phyloP scores from a whole-genome alignment of 2,797 vertebrate species.

The Propithecus deckenii region DNA sequence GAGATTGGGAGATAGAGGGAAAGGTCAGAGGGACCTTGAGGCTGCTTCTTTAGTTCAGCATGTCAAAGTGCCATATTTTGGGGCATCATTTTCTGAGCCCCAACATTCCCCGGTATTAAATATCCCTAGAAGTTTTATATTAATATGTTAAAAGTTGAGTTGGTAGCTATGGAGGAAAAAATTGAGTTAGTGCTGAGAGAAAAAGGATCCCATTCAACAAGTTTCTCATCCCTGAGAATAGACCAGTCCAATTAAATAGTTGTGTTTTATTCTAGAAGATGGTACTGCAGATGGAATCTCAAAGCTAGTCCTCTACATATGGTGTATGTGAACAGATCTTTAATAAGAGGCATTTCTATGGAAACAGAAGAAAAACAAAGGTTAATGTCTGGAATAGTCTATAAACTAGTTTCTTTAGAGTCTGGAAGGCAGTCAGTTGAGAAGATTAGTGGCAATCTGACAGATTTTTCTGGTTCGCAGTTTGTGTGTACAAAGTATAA shows the following conservation, averaged over 20 bases:
- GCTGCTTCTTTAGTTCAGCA: not conserved
- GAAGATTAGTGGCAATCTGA: not conserved
- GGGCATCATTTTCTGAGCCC: not conserved
- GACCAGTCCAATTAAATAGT: not conserved
- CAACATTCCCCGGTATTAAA: not conserved
- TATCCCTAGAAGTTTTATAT: not conserved
- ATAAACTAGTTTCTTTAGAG: not conserved
- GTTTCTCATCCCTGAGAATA: not conserved
- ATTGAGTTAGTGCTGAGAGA: not conserved
- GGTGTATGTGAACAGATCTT: not conserved
- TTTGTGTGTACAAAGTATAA: not conserved
- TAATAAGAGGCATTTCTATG: not conserved
- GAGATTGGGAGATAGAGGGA: not conserved
- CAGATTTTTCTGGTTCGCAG: not conserved
- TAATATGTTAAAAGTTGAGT: not conserved
- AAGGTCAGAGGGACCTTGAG: not conserved
- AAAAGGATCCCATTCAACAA: not conserved
- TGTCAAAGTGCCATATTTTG: not conserved
- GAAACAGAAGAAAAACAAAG: not conserved
- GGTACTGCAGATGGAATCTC: not conserved
- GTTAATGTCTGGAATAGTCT: not conserved
- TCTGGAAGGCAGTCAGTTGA: not conserved
- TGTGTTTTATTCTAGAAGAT: not conserved
- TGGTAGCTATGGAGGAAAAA: not conserved
- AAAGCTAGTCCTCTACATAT: not conserved